These are phyloP conservation scores for Agriotes lineatus DNA, from an alignment of 2,888 invertebrate species.

Conservation along the genomic window DNA sequence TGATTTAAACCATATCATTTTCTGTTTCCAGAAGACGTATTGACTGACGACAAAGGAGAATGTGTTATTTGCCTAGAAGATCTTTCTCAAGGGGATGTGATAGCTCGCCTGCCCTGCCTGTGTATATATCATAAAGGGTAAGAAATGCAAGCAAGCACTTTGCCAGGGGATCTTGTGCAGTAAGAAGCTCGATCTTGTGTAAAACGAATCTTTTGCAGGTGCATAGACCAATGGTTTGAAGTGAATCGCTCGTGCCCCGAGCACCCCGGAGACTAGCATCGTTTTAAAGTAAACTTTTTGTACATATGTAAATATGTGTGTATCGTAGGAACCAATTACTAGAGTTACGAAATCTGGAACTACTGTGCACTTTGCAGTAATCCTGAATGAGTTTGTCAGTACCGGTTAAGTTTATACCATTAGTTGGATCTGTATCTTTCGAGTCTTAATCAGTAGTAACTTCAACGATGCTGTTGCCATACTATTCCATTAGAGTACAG, in stretches of 20 bases:
- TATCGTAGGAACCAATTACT: constrained; percentile 54
- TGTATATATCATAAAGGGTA: constrained; percentile 99
- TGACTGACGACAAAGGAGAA: constrained; percentile 97
- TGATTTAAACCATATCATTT: constrained; percentile 3
- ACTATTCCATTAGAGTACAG: not conserved
- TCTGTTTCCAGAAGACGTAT: constrained; percentile 88
- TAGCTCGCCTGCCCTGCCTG: constrained; percentile 98
- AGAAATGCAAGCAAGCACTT: too few species aligned
- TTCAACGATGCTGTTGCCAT: not conserved
- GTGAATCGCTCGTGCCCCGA: constrained; percentile 99
- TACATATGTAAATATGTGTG: constrained; percentile 59
- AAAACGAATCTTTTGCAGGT: constrained; percentile 73
- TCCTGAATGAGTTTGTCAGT: not conserved
- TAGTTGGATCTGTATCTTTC: not conserved
- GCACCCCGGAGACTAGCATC: constrained; percentile 92
- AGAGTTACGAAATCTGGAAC: constrained; percentile 20
- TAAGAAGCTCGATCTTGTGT: too few species aligned
- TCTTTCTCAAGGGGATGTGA: constrained; percentile 93
- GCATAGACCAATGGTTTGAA: constrained; percentile 99
- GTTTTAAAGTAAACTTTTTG: constrained; percentile 45
- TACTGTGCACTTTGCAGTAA: constrained; percentile 17
- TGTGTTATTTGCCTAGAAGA: constrained; percentile 99
- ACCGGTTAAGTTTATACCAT: not conserved
- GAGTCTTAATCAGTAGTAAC: not conserved
- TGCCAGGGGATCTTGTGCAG: too few species aligned